phyloP scores from a whole-genome alignment of 2,888 invertebrate genomes.

The Steromphala cineraria region DNA sequence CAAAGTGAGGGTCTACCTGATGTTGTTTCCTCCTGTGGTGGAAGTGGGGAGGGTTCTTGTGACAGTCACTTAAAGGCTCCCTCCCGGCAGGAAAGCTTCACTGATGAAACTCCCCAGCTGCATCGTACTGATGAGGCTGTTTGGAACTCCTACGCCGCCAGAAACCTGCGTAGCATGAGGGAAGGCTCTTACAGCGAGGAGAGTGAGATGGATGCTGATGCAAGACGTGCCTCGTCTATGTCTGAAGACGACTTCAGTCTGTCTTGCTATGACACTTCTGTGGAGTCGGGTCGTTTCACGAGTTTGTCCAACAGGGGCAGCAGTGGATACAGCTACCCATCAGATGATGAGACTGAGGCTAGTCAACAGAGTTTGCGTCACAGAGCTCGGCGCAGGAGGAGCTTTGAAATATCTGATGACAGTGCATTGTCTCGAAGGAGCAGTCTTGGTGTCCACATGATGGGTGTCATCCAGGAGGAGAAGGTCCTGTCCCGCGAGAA shows the following conservation, averaged over 20 bases:
- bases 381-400: background rate
- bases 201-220: slow-evolving; percentile 37
- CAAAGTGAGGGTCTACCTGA: background rate
- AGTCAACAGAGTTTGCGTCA: background rate
- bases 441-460: background rate
- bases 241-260: background rate
- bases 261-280: background rate
- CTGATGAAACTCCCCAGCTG: slow-evolving; percentile 64
- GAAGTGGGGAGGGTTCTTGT: slow-evolving; percentile 33
- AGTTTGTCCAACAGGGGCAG: background rate
- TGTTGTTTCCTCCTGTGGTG: background rate
- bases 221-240: background rate
- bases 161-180: slow-evolving; percentile 62
- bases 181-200: slow-evolving; percentile 59
- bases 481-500: background rate
- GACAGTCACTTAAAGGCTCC: slow-evolving; percentile 54
- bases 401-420: slow-evolving; percentile 12
- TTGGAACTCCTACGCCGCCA: slow-evolving; percentile 65
- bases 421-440: slow-evolving; percentile 1
- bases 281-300: background rate
- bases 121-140: slow-evolving; percentile 62
- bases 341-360: slow-evolving; percentile 50
- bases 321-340: slow-evolving; percentile 46
- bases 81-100: slow-evolving; percentile 53
- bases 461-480: background rate